A percentile compares a stretch with the other conserved stretches of the same genome.
Evolutionary conservation across 2,797 vertebrate genomes (phyloP).

Genomic region (Hydrocynus forskahlii): DNA sequence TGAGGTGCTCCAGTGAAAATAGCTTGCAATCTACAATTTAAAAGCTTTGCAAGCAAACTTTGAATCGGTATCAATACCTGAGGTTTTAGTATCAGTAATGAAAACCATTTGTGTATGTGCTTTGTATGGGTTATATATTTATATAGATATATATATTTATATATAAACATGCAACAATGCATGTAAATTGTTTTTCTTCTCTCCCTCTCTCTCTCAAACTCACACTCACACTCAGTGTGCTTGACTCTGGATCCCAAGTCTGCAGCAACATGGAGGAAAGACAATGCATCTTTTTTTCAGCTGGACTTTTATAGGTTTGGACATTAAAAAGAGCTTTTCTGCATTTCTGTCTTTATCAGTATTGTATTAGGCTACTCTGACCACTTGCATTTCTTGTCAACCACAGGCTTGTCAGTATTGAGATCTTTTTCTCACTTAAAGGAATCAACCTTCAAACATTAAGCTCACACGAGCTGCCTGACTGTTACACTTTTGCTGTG

Average conservation of each 20-base stretch:
- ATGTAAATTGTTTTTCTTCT: too few relatives aligned
- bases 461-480: conserved; percentile 86
- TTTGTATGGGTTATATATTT: too few relatives aligned
- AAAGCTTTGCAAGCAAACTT: too few relatives aligned
- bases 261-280: conserved; percentile 60
- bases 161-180: too few relatives aligned
- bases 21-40: too few relatives aligned
- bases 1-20: too few relatives aligned
- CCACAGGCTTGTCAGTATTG: conserved; percentile 85
- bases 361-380: not conserved
- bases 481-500: conserved; percentile 90
- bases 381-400: conserved; percentile 27
- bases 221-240: conserved; percentile 75
- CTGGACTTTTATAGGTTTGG: conserved; percentile 78
- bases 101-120: too few relatives aligned
- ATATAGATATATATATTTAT: too few relatives aligned
- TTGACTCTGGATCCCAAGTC: conserved; percentile 67
- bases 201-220: too few relatives aligned
- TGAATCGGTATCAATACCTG: too few relatives aligned
- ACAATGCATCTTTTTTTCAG: conserved; percentile 75
- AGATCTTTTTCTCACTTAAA: conserved; percentile 87
- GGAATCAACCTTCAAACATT: conserved; percentile 93
- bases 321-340: not conserved
- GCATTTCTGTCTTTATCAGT: not conserved
- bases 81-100: too few relatives aligned